phyloP scores from a whole-genome alignment of 2,888 invertebrate species.

The Cryptus viduatorius region DNA sequence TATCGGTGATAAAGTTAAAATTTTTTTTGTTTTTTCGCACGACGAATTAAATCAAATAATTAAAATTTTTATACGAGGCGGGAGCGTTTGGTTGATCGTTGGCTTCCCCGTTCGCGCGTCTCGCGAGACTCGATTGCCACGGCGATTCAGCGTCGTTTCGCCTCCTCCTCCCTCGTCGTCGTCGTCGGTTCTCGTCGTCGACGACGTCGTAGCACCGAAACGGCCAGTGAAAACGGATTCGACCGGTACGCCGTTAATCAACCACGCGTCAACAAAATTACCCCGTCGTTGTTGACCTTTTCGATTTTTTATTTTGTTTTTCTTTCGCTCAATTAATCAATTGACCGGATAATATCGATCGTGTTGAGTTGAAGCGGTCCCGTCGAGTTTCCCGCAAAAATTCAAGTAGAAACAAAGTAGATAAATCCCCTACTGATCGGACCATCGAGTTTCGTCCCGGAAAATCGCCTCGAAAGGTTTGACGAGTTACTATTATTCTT shows the following conservation, averaged over 20 bases:
- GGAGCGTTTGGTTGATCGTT: conserved; percentile 44
- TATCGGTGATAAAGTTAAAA: conserved; percentile 11
- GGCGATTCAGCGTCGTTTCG: conserved; percentile 48
- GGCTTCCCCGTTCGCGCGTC: conserved; percentile 58
- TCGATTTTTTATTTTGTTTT: background rate
- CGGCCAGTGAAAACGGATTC: conserved; percentile 14
- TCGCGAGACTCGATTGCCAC: conserved; percentile 59
- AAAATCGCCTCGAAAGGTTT: background rate
- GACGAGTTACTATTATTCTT: background rate
- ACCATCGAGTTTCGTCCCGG: background rate
- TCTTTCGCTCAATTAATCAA: no score
- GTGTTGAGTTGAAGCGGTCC: background rate
- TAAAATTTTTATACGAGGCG: conserved; percentile 15
- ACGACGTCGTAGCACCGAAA: conserved; percentile 33
- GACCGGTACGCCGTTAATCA: conserved; percentile 10
- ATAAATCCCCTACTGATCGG: conserved; percentile 18
- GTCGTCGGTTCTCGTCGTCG: conserved; percentile 24
- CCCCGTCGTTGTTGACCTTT: conserved; percentile 11
- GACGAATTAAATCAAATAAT: background rate
- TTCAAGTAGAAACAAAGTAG: background rate
- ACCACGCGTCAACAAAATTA: conserved; percentile 10
- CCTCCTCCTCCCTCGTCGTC: conserved; percentile 46
- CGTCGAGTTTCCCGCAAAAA: background rate
- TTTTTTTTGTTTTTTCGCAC: background rate
- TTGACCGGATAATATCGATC: background rate